Base-by-base conservation (phyloP, 2,797 vertebrate genomes). In the Scleropages formosus region DNA sequence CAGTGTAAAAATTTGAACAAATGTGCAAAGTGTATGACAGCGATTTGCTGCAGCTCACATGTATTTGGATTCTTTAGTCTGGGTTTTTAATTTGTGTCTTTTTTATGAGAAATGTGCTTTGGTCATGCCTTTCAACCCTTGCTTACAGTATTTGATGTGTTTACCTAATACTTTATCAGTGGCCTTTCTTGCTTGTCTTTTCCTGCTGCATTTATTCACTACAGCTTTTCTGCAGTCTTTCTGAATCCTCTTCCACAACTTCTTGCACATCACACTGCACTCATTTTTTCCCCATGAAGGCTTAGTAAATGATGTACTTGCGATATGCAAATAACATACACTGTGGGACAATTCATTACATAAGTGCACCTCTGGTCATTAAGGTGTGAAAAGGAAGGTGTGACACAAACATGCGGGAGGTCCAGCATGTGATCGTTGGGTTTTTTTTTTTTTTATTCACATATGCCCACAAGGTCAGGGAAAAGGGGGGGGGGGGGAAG, bases 261-360 rank as follows among this genome's bases (percentile, higher is more conserved):
- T n/a, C 15, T 53, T 8, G 49, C 49, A n/a, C n/a, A n/a, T n/a
- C 18, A 18, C 59, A n/a, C 1, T 20, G 18, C 9, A 9, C n/a
- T 20, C 3, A n/a, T 22, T 61, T 4, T 11, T 3, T n/a, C 59
- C 20, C 20, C 18, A n/a, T n/a, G 59, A 18, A 61, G 59, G 59
- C 8, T n/a, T 6, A 4, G 59, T 61, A 22, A 61, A 22, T 10
- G 18, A 22, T 61, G 59, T 18, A 4, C 15, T 4, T 61, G 59
- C 61, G 59, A 61, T 61, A 59, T 61, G 59, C 59, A 61, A 61
- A 61, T 61, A 22, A 61, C 59, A 59, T 16, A 61, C 20, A n/a
- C 59, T 9, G 16, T 18, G 9, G 20, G 20, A 9, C 15, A 10
- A 9, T 22, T 11, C 9, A 61, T 61, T 61, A n/a, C 12, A 7